Percentiles rank a stretch among this genome's conserved stretches.
These are phyloP conservation scores for Corythornis cristatus DNA, from an alignment of 2,113 vertebrate genomes.

Conservation along the genomic window DNA sequence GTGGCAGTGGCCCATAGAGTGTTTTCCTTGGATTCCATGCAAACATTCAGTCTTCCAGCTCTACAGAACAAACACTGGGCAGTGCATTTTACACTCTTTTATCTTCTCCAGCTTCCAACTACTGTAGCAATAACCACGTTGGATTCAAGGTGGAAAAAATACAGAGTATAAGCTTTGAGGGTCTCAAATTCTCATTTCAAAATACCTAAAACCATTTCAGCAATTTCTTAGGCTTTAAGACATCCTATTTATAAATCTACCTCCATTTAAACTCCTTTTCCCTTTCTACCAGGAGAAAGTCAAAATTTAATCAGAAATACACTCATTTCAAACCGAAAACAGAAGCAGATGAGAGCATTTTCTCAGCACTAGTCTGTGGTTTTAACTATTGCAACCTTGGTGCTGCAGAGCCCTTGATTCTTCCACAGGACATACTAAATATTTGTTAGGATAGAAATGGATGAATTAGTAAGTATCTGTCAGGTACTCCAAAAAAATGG, in stretches of 20 bases:
- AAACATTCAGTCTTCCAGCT: background rate
- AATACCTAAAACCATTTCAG: background rate
- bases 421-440: background rate
- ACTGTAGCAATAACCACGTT: fast-evolving
- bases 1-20: slow-evolving; percentile 37
- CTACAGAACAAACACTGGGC: background rate
- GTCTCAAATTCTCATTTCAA: background rate
- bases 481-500: background rate
- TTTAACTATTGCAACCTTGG: background rate
- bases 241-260: background rate
- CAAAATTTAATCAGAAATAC: background rate
- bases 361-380: background rate
- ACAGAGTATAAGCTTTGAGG: background rate
- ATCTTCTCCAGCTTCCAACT: background rate
- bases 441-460: background rate
- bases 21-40: background rate
- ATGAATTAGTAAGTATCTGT: background rate
- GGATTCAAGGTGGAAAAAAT: background rate
- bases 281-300: background rate
- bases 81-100: background rate
- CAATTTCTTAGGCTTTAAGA: background rate
- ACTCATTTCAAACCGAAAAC: background rate
- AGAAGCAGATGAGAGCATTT: background rate
- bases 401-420: background rate
- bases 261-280: background rate